Evolutionary conservation across 1,140 invertebrate species (phyloP).

Genomic region (Yoshiicerus persimilis): DNA sequence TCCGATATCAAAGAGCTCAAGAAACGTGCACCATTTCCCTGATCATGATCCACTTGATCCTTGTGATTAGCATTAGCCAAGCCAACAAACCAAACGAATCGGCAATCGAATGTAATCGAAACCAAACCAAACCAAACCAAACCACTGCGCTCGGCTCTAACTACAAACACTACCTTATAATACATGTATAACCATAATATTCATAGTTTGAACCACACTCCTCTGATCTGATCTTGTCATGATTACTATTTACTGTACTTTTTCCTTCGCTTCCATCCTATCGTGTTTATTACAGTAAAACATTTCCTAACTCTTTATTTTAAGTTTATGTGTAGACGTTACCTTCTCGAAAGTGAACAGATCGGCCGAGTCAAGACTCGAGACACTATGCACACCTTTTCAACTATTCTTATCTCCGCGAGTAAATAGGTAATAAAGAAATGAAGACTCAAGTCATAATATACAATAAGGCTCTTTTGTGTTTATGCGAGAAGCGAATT

Average conservation of each 20-base stretch:
- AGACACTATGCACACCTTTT: background rate
- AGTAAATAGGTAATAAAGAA: conserved; percentile 18
- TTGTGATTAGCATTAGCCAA: conserved; percentile 21
- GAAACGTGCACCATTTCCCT: conserved; percentile 17
- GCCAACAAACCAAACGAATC: conserved; percentile 14
- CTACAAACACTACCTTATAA: background rate
- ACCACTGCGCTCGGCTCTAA: background rate
- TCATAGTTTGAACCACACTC: background rate
- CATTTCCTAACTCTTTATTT: background rate
- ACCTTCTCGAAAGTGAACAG: background rate
- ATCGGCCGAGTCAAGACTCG: background rate
- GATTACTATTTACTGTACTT: conserved; percentile 11
- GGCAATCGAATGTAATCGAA: conserved; percentile 7
- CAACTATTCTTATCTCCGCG: background rate
- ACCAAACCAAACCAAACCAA: background rate
- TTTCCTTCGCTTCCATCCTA: background rate
- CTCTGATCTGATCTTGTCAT: conserved; percentile 12
- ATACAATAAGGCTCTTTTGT: conserved; percentile 19
- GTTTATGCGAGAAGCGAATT: background rate
- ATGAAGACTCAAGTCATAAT: background rate
- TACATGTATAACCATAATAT: background rate
- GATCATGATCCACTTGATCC: conserved; percentile 25
- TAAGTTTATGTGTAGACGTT: background rate
- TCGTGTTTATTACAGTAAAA: background rate
- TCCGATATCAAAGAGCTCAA: conserved; percentile 24